phyloP scores from a whole-genome alignment of 2,113 vertebrate genomes.

The Istiophorus platypterus region DNA sequence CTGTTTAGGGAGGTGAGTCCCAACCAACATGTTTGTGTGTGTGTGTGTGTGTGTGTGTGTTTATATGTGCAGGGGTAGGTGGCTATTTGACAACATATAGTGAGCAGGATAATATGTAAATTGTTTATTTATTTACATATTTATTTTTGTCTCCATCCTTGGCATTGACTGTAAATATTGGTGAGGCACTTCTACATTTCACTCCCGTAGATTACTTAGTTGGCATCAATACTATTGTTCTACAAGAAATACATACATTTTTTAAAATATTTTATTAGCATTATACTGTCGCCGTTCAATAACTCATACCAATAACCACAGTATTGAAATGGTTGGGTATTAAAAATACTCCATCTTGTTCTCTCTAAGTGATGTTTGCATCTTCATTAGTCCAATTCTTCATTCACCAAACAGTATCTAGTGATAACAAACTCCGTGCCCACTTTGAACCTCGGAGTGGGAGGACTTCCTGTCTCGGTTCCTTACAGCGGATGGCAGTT shows the following conservation, averaged over 20 bases:
- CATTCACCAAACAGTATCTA: conserved; percentile 51
- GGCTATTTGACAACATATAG: conserved; percentile 43
- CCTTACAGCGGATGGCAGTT: conserved; percentile 42
- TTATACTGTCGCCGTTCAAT: neutral
- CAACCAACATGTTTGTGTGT: conserved; percentile 45
- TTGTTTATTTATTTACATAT: neutral
- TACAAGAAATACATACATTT: neutral
- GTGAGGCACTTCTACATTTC: neutral
- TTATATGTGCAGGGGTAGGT: conserved; percentile 23
- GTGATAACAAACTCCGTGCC: conserved; percentile 60
- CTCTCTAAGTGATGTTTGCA: conserved; percentile 30
- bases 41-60: conserved; percentile 40
- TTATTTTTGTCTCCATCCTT: conserved; percentile 6
- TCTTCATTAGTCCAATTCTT: conserved; percentile 29
- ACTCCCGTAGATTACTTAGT: neutral
- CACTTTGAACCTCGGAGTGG: conserved; percentile 63
- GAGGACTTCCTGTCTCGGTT: conserved; percentile 77
- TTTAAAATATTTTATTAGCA: neutral
- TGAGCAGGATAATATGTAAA: conserved; percentile 27
- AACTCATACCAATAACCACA: neutral
- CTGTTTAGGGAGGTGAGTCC: conserved; percentile 79
- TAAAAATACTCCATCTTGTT: conserved; percentile 8
- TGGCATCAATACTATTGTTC: neutral
- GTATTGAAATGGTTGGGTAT: neutral
- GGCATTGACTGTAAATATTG: neutral